Evolutionary conservation across 2,113 vertebrate genomes (phyloP), one percentile per base, ranked within the genome.

Genomic region (Acrocephalus kingi): DNA sequence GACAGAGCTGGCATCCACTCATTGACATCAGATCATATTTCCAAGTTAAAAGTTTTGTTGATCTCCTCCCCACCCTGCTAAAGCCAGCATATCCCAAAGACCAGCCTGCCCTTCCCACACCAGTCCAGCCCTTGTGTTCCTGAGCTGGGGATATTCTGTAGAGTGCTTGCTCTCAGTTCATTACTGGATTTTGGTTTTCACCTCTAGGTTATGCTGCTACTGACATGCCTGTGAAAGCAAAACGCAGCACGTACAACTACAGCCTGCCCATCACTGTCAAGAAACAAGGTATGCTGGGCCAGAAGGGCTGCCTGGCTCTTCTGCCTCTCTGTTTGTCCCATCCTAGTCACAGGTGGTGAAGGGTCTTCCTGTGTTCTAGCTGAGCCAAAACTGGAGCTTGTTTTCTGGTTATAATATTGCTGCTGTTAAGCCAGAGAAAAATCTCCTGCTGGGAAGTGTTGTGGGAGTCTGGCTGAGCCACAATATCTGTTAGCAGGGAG

Each of bases 171-270:
- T 39, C 39, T 77, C 46, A 2, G 19, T 30, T 76, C 59, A 9
- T n/a, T 6, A 7, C 15, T 79, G 61, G 2, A 12, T 61, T 77
- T 84, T 43, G 25, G 24, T 62, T 84, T 58, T 46, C 62, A 9
- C n/a, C 45, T 59, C 43, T 17, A 99, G 99, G 99, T 13, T 99
- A 98, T 15, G 96, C 97, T 18, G 76, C 98, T 2, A 98, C 97
- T 4, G 98, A 99, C 52, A 98, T 99, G 97, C 99, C 99, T 0
- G 99, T 99, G 74, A 99, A 99, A 94, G 98, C 99, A 25, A 99
- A 99, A 90, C 98, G 99, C 96, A 99, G 99, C 94, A 97, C 99
- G 0, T 98, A 99, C 43, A 99, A 99, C 97, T 99, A 99, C 97
- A 99, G 97, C 75, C 98, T 99, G 77, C 98, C 99, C 68, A 99